Conservation (phyloP, 92 coral and sea anemone genomes). For the Siderastrea radians region DNA sequence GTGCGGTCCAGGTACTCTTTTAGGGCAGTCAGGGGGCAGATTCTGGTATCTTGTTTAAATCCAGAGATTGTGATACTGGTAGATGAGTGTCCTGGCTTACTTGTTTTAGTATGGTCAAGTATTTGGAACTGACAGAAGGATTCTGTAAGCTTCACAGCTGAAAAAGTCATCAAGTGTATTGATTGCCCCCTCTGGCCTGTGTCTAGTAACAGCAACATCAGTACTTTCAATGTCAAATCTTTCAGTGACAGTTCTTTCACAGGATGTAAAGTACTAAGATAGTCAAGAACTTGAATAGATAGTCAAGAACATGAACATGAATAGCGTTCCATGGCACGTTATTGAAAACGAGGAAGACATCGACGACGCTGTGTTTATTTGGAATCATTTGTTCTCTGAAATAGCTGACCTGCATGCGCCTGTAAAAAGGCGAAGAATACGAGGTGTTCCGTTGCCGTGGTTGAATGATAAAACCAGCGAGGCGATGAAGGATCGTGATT, state of each 20-base stretch:
- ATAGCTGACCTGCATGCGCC: constrained; percentile 49
- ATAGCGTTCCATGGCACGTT: too few species aligned
- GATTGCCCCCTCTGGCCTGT: constrained; percentile 70
- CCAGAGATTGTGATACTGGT: constrained; percentile 15
- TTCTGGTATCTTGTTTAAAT: constrained; percentile 16
- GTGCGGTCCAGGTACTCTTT: constrained; percentile 46
- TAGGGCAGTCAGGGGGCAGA: constrained; percentile 36
- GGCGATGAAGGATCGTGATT: constrained; percentile 44
- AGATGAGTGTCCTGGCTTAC: constrained; percentile 38
- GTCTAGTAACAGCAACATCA: constrained; percentile 57
- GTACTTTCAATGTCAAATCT: constrained; percentile 43
- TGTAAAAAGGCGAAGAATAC: constrained; percentile 40
- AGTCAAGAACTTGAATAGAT: constrained; percentile 31
- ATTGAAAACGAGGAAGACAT: constrained; percentile 44
- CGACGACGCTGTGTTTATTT: constrained; percentile 33
- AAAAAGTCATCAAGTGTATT: constrained; percentile 36
- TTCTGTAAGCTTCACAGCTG: constrained; percentile 25
- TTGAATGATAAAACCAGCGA: constrained; percentile 35
- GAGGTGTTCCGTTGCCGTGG: constrained; percentile 54
- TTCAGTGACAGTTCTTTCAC: constrained; percentile 12
- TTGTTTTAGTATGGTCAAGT: constrained; percentile 43
- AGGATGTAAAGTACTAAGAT: constrained; percentile 43
- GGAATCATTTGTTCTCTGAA: constrained; percentile 40
- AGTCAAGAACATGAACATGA: too few species aligned
- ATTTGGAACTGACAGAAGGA: background rate